These are phyloP conservation scores for Cheilosia variabilis DNA, from an alignment of 2,888 invertebrate genomes.

Conservation along the genomic window DNA sequence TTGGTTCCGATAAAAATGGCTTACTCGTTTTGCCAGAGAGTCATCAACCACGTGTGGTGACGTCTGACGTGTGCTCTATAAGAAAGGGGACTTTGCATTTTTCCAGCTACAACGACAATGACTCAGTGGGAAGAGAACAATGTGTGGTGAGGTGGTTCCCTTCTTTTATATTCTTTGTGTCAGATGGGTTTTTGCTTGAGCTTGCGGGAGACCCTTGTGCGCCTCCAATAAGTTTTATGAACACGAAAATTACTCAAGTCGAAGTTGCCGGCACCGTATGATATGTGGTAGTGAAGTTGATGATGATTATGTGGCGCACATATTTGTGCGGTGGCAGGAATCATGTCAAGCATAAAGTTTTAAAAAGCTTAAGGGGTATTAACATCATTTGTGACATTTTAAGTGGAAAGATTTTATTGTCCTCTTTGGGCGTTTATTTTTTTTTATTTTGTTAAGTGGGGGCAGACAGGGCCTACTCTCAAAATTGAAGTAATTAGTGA, in stretches of 20 bases:
- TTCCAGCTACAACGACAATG: slow-evolving; percentile 15
- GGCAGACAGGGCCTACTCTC: slow-evolving; percentile 1
- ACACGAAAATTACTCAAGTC: slow-evolving; percentile 48
- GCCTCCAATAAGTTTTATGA: slow-evolving; percentile 49
- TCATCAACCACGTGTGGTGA: slow-evolving; percentile 16
- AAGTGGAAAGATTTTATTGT: slow-evolving; percentile 42
- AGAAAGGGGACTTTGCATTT: slow-evolving; percentile 21
- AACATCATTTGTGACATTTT: slow-evolving; percentile 60
- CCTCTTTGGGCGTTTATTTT: background rate
- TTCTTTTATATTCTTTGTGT: slow-evolving; percentile 19
- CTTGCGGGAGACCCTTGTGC: slow-evolving; percentile 25
- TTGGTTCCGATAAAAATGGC: slow-evolving; percentile 29
- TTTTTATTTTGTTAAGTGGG: background rate
- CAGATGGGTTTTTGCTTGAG: slow-evolving; percentile 36
- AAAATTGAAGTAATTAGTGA: slow-evolving; percentile 17
- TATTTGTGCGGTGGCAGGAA: slow-evolving; percentile 27
- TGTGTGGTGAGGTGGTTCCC: slow-evolving; percentile 9
- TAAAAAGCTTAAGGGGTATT: slow-evolving; percentile 41
- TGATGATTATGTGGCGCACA: slow-evolving; percentile 8
- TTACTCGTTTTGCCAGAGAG: slow-evolving; percentile 36
- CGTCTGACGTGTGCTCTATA: background rate
- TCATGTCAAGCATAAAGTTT: slow-evolving; percentile 52
- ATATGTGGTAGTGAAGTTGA: background rate
- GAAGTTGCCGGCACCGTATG: slow-evolving; percentile 18
- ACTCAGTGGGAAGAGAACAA: slow-evolving; percentile 37